Evolutionary conservation across 2,888 invertebrate genomes (phyloP), one percentile per base, ranked within the genome.

Genomic region (Anarsia innoxiella): DNA sequence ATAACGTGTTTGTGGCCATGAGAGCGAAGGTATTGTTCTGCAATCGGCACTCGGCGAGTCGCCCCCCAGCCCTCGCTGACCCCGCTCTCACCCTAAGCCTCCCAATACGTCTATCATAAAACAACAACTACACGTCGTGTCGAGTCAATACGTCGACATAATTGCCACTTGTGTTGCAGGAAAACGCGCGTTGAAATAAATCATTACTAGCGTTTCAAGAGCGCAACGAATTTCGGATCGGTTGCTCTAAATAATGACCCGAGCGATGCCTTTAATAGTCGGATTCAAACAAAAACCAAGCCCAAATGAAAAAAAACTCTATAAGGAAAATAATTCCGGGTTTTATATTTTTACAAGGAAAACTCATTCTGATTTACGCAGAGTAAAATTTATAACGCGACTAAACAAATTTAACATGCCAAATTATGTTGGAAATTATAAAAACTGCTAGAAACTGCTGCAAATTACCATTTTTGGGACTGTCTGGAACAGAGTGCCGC

Each of bases 121-220:
- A 66, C 66, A 64, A 64, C 52, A 53, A 60, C 59, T 56, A 59
- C 62, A 61, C 44, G 53, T 58, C 59, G 58, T 44, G 53, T 58
- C 59, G 58, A 71, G 57, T 69, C 73, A 70, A 73, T 74, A 70
- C 60, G 65, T 59, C 62, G 58, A 56, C 56, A 65, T 75, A 74
- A 78, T 80, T 75, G 70, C 66, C 69, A 60, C 66, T 72, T 56
- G 51, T 62, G 48, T 54, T 49, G 45, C 50, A 53, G 50, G 49
- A 51, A 51, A 48, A 46, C 53, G 49, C 56, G 46, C 49, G 52
- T 45, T 53, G 50, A 51, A 61, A 69, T 65, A 65, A 64, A 66
- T 61, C 56, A 50, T 51, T 53, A 56, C 49, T 56, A 51, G 53
- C 51, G 50, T 56, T 58, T 56, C 55, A 48, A 56, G 47, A 56